Base-by-base conservation (phyloP, 2,113 vertebrate species). In the Rhabdomys dilectus region DNA sequence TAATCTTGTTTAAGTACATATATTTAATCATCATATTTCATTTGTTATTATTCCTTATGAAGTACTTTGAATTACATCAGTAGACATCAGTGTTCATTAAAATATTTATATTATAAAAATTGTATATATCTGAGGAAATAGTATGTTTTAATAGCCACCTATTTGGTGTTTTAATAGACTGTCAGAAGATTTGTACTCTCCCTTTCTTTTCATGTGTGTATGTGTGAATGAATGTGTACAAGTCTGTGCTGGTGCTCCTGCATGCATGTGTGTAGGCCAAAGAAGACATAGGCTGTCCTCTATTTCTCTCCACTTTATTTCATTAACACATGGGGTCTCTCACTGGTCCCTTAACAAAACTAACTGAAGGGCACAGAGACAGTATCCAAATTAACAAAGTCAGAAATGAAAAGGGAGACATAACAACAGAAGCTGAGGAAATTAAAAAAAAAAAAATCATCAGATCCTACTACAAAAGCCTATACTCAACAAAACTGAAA, bases 1-100 rank as follows among this genome's bases (percentile, higher is more conserved):
- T 89, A 26, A 88, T 94, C 89, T 92, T 96, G 73, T 77, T 93
- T 86, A 91, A 93, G n/a, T 93, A 77, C 7, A 64, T 95, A 95
- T 95, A 36, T 53, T 77, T 96, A 77, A 29, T 56, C 24, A 86
- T 97, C 39, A 81, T 7, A 53, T 94, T 91, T 45, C 82, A 48
- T 93, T 89, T 87, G 26, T 96, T 60, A 86, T 31, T 77, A 7
- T 90, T 29, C 85, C 26, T 92, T 64, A 56, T 48, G 11, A 1
- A 77, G 13, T 78, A 51, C 42, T 45, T 95, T 90, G 81, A 95
- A 93, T 62, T 91, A 13, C 16, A 93, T 22, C 87, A 88, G 26
- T 92, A 88, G 17, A 31, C 89, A 60, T 56, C 56, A 95, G 1
- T 92, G 29, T 88, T 91, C 86, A 21, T 91, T 76, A n/a, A 92